These are phyloP conservation scores for Stramonita haemastoma DNA, from an alignment of 2,888 invertebrate species.

Conservation along the genomic window DNA sequence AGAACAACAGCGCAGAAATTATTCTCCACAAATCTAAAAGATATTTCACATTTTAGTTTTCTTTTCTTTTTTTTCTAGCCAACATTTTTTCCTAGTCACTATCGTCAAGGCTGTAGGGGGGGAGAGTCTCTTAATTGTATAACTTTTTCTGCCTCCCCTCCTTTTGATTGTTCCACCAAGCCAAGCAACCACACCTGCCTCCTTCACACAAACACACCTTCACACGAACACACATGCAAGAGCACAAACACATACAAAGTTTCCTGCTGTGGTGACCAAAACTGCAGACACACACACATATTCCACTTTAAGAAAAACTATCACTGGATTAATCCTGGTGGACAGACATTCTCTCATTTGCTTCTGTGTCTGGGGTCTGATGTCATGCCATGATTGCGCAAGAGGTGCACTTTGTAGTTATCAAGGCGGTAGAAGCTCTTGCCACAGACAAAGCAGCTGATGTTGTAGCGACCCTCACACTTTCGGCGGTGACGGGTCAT, in stretches of 20 bases:
- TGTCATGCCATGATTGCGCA: constrained; percentile 12
- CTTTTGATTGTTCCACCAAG: too few relatives aligned
- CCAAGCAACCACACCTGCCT: too few relatives aligned
- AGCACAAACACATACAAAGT: background rate
- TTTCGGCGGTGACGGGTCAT: constrained; percentile 47
- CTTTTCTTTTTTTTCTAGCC: too few relatives aligned
- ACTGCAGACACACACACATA: background rate
- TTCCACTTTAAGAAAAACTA: background rate
- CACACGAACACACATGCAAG: background rate
- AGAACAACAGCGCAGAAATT: too few relatives aligned
- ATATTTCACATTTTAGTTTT: too few relatives aligned
- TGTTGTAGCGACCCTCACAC: constrained; percentile 43
- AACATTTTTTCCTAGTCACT: too few relatives aligned
- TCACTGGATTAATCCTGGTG: background rate
- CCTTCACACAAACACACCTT: background rate
- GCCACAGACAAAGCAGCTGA: constrained; percentile 20
- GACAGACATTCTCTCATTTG: background rate
- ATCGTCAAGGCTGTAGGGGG: too few relatives aligned
- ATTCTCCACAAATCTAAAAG: too few relatives aligned
- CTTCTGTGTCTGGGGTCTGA: background rate
- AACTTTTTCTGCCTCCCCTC: too few relatives aligned
- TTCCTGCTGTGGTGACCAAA: background rate
- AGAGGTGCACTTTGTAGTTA: constrained; percentile 31
- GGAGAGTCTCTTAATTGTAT: too few relatives aligned
- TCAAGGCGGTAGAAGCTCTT: constrained; percentile 32